Percentiles rank a stretch among this genome's conserved stretches.
Evolutionary conservation across 2,113 vertebrate genomes (phyloP).

Genomic region (Hystrix cristata): DNA sequence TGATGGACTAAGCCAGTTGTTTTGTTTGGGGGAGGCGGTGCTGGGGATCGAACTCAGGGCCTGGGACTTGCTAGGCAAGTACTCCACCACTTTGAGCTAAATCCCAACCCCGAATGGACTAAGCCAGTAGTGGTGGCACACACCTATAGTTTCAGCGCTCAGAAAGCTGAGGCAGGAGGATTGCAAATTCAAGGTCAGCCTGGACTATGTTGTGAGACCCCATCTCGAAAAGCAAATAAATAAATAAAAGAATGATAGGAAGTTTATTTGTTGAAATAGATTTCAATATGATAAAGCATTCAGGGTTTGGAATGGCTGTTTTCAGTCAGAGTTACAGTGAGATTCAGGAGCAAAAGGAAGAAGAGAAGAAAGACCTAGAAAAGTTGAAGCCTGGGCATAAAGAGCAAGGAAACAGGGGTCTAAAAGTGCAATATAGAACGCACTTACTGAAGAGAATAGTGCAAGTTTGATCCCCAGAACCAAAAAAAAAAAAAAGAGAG

Average conservation of each 20-base stretch:
- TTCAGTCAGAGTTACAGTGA: not conserved
- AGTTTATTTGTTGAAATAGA: not conserved
- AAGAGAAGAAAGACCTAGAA: not conserved
- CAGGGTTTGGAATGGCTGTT: not conserved
- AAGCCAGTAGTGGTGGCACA: not conserved
- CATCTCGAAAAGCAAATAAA: not conserved
- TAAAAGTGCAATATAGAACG: not conserved
- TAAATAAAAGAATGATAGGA: not conserved
- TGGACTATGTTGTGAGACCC: not conserved
- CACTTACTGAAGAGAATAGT: too few relatives aligned
- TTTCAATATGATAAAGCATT: not conserved
- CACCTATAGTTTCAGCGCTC: not conserved
- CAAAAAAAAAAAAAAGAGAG: too few relatives aligned
- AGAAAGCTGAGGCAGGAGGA: not conserved
- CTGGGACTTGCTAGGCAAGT: too few relatives aligned
- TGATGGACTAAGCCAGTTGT: not conserved
- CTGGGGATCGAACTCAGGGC: too few relatives aligned
- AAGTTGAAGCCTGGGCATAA: not conserved
- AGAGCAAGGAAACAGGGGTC: not conserved
- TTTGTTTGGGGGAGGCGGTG: too few relatives aligned
- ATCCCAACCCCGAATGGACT: not conserved
- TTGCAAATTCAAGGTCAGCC: not conserved
- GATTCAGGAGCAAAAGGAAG: not conserved
- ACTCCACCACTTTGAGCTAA: too few relatives aligned
- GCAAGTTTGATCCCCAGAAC: too few relatives aligned